These are phyloP conservation scores for Mionectes macconnelli DNA, from an alignment of 2,113 vertebrate genomes.

Conservation along the genomic window DNA sequence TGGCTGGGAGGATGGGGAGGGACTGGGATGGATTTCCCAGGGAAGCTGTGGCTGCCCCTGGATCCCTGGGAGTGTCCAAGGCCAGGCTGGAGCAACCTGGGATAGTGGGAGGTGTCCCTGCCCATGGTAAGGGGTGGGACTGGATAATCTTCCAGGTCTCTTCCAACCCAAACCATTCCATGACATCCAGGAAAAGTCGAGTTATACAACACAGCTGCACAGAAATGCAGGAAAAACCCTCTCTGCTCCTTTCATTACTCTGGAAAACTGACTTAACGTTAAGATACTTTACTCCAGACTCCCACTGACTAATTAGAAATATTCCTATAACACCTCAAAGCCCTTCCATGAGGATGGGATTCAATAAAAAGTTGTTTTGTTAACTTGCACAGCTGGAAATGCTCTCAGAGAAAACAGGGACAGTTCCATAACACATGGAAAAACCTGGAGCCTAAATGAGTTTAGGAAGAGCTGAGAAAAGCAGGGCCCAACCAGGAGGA, in stretches of 20 bases:
- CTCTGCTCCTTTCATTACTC: not conserved
- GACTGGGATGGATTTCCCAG: accelerated
- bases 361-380: not conserved
- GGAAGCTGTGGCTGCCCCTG: not conserved
- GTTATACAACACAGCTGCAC: not conserved
- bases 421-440: not conserved
- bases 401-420: not conserved
- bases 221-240: not conserved
- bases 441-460: not conserved
- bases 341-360: not conserved
- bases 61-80: not conserved
- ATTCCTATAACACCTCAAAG: not conserved
- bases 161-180: not conserved
- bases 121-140: accelerated
- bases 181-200: not conserved
- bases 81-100: accelerated
- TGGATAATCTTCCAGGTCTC: not conserved
- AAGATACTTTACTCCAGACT: not conserved
- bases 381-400: not conserved
- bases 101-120: accelerated
- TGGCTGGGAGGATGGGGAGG: not conserved
- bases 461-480: slow-evolving; percentile 5
- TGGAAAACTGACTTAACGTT: not conserved
- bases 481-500: not conserved
- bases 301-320: not conserved